Evolutionary conservation across 1,140 invertebrate species (phyloP).

Genomic region (Hypothenemus hampei): DNA sequence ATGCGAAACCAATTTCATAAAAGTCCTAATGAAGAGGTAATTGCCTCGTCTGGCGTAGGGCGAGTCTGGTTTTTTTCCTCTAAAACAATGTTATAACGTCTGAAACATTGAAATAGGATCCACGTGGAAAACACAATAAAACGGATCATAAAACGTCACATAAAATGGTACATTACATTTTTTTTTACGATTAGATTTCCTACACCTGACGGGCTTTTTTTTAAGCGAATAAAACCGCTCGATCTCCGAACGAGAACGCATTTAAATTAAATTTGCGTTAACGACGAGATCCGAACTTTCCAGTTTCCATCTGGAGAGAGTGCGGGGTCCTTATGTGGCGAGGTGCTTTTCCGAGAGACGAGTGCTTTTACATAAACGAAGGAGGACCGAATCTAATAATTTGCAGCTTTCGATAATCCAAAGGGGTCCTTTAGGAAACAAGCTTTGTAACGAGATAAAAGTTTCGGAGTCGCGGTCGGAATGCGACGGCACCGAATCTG

Average conservation of each 20-base stretch:
- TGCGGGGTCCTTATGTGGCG: not conserved
- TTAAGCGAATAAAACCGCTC: not conserved
- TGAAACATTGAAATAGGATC: too few species aligned
- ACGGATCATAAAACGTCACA: not conserved
- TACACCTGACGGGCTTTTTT: not conserved
- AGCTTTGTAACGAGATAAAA: slow-evolving; percentile 3
- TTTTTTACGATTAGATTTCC: not conserved
- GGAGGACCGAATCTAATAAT: not conserved
- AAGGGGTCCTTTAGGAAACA: not conserved
- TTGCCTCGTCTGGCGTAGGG: too few species aligned
- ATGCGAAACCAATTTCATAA: too few species aligned
- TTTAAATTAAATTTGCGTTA: not conserved
- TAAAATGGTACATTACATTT: not conserved
- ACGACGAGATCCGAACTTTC: not conserved
- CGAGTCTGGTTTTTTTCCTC: too few species aligned
- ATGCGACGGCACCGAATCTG: not conserved
- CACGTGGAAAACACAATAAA: not conserved
- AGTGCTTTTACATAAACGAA: not conserved
- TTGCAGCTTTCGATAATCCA: not conserved
- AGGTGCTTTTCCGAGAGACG: not conserved
- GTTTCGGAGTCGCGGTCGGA: not conserved
- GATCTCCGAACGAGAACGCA: not conserved
- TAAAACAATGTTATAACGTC: too few species aligned
- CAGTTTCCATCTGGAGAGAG: not conserved
- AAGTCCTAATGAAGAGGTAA: too few species aligned